Evolutionary conservation across 1,140 invertebrate species (phyloP), one percentile per base, ranked within the genome.

Genomic region (Hylyphantes graminicola): DNA sequence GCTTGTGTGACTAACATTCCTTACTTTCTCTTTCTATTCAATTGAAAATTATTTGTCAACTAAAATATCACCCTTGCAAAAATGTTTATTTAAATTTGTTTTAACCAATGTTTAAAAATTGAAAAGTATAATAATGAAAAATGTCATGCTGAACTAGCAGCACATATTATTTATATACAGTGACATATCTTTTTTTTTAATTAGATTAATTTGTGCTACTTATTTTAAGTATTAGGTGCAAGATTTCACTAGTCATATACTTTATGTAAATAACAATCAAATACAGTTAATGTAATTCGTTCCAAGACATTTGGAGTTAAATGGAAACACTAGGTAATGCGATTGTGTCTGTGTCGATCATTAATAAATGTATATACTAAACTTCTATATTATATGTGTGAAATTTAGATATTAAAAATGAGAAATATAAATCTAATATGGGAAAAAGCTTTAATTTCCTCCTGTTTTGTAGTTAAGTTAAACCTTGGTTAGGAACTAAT

Each of bases 331-430:
- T 78, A 80, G 77, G 19, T 80, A 76, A 63, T 80, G 70, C 17
- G 63, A 67, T 17, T 70, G 64, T 67, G 65, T 68, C 65, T 57
- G 77, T 70, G 65, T 80, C 77, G 59, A n/a, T 80, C 65, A 70
- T 70, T 80, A n/a, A n/a, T n/a, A 80, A 70, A 53, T 81, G 68
- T 81, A 68, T 73, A 81, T 81, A 81, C 63, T 81, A 70, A 59
- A 70, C 54, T 68, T 79, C 65, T 68, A 65, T 81, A 81, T 80
- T 35, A 80, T 80, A 55, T 80, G 65, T 81, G 78, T 81, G 78
- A 72, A 81, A 61, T 72, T 68, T 73, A 73, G 68, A 72, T 51
- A 61, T 63, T 67, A 64, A 61, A 75, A 81, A 73, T 21, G 68
- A 81, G 55, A 54, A 63, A 35, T 35, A 35, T 79, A 81, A 81